Base-by-base conservation (phyloP, 2,888 invertebrate genomes). In the Lysandra bellargus region DNA sequence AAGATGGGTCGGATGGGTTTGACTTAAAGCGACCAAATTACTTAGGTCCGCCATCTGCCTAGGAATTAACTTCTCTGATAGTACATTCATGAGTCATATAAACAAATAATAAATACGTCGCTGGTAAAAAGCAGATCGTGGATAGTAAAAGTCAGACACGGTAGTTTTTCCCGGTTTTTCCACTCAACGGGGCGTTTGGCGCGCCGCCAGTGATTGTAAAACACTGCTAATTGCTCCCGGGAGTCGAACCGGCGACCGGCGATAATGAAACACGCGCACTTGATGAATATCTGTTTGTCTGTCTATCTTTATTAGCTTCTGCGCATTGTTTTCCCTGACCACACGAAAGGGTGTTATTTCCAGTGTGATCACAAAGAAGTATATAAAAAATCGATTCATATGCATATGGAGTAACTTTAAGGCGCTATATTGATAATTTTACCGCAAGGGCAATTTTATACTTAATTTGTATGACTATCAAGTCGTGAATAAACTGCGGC, bases 121-220 rank as follows among this genome's bases (percentile, higher is more conserved):
- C 57, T 57, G 57, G 57, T 57, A 57, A 57, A 57, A 57, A 57
- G 57, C 57, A 69, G 12, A 69, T 69, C 12, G 69, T 69, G 9
- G 69, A 69, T 37, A 44, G 76, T 76, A 76, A 33, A 76, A 53
- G 33, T 17, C 30, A 61, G 79, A 74, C 44, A 64, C 61, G 75
- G 30, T 57, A 57, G 75, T 61, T 30, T 61, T 40, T 61, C 33
- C 61, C 14, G 61, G 75, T 79, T 79, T 79, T 79, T 79, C 74
- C 73, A 61, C 60, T 61, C 79, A 44, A 44, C 75, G 40, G 53
- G 17, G 40, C 82, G 81, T 83, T 83, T 81, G 83, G 83, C 81
- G 78, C 78, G n/a, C 78, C 79, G 83, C 83, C 83, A 83, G 78
- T 79, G 77, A 80, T 82, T 81, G 82, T 82, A 82, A 81, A 83